Conservation (phyloP, 2,113 vertebrate genomes). For the Dicaeum eximium region DNA sequence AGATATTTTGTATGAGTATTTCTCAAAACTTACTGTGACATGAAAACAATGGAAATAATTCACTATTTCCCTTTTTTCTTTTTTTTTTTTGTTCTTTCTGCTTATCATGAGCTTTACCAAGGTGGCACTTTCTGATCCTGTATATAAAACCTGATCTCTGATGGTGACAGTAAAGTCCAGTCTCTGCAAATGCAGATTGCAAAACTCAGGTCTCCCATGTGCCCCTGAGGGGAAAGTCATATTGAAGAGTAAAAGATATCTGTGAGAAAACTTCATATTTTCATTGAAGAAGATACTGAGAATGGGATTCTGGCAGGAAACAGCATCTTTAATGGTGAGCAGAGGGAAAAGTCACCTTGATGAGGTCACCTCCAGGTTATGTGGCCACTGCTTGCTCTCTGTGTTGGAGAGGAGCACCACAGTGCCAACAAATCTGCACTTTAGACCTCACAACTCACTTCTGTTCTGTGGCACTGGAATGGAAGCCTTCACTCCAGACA, state of each 20-base stretch:
- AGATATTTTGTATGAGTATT: neutral
- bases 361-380: neutral
- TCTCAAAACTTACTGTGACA: neutral
- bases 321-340: neutral
- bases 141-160: neutral
- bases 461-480: neutral
- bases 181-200: neutral
- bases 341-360: neutral
- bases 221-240: neutral
- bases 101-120: neutral
- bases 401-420: neutral
- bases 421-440: neutral
- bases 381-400: rapidly evolving
- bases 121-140: neutral
- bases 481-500: neutral
- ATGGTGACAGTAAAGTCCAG: neutral
- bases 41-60: neutral
- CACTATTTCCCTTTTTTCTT: neutral
- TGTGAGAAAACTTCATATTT: neutral
- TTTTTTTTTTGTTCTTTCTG: neutral
- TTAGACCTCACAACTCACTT: no score
- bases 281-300: neutral
- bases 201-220: neutral
- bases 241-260: neutral
- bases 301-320: neutral